Conservation (phyloP, 2,797 vertebrate species). For the Tinamus major region DNA sequence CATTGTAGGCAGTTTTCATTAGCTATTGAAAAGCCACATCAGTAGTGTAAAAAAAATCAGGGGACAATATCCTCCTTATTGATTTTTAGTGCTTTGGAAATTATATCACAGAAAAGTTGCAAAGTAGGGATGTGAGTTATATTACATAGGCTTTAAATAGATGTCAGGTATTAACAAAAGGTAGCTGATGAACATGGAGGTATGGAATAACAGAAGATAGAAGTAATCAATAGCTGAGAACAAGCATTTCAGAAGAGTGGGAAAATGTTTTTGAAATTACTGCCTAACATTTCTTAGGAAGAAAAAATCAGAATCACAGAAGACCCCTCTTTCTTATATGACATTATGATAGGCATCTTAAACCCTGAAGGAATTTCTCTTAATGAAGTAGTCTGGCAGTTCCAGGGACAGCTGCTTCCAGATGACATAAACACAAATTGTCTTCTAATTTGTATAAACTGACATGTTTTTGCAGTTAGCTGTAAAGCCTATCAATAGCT, state of each 20-base stretch:
- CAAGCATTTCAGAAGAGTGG: neutral
- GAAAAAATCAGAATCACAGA: neutral
- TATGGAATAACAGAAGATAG: neutral
- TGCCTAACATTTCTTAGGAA: neutral
- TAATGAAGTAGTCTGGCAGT: neutral
- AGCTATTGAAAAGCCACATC: conserved; percentile 39
- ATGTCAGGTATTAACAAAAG: neutral
- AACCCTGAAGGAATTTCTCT: neutral
- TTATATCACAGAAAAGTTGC: neutral
- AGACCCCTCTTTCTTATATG: neutral
- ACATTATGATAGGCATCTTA: neutral
- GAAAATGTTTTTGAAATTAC: neutral
- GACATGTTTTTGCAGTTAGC: neutral
- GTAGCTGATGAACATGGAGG: neutral
- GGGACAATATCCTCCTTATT: neutral
- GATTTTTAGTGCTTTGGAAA: conserved; percentile 39
- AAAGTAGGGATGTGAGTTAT: neutral
- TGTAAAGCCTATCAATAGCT: neutral
- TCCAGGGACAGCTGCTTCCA: neutral
- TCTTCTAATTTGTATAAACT: neutral
- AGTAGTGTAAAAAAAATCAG: conserved; percentile 19
- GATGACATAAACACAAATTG: neutral
- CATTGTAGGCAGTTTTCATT: conserved; percentile 5
- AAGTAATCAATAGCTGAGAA: neutral
- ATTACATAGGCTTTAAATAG: neutral